Conservation (phyloP, 2,797 vertebrate species). For the Gallirallus australis region DNA sequence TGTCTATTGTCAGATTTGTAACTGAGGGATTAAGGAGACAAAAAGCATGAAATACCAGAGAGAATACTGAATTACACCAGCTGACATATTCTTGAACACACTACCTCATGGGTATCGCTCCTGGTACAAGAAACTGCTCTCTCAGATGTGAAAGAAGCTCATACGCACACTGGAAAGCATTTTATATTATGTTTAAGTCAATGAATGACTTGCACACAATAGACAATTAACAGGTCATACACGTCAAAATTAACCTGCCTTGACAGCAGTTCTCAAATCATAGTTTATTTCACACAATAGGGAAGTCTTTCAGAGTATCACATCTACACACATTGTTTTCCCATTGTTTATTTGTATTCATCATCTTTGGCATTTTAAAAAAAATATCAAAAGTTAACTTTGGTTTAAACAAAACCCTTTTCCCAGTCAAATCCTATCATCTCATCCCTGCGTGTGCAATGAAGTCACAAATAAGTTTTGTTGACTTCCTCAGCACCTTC, state of each 20-base stretch:
- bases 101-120: not conserved
- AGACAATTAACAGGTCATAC: not conserved
- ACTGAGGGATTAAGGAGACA: slow-evolving; percentile 34
- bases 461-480: not conserved
- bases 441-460: not conserved
- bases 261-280: not conserved
- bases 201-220: slow-evolving; percentile 3
- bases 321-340: not conserved
- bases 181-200: slow-evolving; percentile 11
- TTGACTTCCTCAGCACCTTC: not conserved
- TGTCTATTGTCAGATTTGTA: slow-evolving; percentile 49
- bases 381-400: not conserved
- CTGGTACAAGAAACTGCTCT: slow-evolving; percentile 26
- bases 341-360: not conserved
- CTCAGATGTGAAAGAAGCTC: slow-evolving; percentile 19
- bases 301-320: not conserved
- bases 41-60: slow-evolving; percentile 33
- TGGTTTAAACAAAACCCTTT: not conserved
- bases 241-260: not conserved
- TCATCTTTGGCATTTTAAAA: not conserved
- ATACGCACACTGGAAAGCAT: not conserved
- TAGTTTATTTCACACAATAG: not conserved
- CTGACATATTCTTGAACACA: not conserved
- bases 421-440: not conserved
- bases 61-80: slow-evolving; percentile 33